Evolutionary conservation across 2,888 invertebrate genomes (phyloP), one percentile per base, ranked within the genome.

Genomic region (Synergus laeviventris): DNA sequence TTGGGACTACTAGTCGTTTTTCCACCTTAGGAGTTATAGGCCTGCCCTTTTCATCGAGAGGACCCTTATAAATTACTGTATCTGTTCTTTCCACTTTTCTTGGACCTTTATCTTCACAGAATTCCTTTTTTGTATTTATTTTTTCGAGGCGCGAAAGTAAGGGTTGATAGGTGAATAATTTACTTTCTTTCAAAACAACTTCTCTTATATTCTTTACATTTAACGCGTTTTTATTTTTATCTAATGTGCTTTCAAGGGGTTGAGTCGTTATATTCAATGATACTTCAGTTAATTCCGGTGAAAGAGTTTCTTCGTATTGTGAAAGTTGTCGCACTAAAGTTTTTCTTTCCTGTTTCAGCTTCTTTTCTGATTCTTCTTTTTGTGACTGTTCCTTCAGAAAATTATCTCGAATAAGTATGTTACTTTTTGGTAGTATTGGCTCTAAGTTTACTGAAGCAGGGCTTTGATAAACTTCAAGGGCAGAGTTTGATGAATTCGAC

Each of bases 1-100:
- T 70, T 49, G 49, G 8, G n/a, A 18, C 14, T 59, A 21, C 21
- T 21, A 31, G 18, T 36, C 70, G 12, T 49, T 70, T 70, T 54
- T 70, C 49, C 16, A 70, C 49, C 31, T 54, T 70, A n/a, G 70
- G 70, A 11, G 70, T 70, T 31, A 70, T 12, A 31, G 70, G 70
- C n/a, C 49, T 31, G 11, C 70, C 70, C n/a, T 70, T 70, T 4
- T 54, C 70, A 49, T 70, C 70, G 5, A 70, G 31, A 12, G 86
- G 86, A 12, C 87, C 87, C 75, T 87, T 88, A 64, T 89, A 89
- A 56, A 88, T 88, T 14, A 89, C 89, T 0, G 89, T 89, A 66
- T 87, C 87, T 8, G 85, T 87, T 39, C 88, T 82, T 56, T 83
- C 85, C 7, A 89, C 84, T 74, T 81, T 86, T 7, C 83, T 83